Evolutionary conservation across 2,797 vertebrate genomes (phyloP).

Genomic region (Acanthis flammea): DNA sequence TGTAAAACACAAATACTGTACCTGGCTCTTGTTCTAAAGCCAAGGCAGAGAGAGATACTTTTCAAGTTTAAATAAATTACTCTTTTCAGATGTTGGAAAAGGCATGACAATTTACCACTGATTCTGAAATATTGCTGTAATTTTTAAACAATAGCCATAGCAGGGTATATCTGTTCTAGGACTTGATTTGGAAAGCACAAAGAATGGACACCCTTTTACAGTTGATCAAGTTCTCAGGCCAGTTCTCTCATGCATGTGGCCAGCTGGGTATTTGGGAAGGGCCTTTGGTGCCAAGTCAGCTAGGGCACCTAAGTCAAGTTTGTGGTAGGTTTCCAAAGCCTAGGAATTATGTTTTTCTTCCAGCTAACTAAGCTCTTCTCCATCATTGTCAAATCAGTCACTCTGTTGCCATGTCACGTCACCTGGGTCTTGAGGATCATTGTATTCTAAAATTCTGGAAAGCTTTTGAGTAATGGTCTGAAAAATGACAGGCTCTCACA

Average conservation of each 20-base stretch:
- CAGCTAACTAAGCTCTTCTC: neutral
- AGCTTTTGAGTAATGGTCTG: neutral
- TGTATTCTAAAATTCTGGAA: neutral
- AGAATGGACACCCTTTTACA: neutral
- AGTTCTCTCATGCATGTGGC: neutral
- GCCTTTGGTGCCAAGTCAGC: neutral
- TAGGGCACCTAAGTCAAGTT: neutral
- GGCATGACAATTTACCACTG: neutral
- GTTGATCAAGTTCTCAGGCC: neutral
- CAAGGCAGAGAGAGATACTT: neutral
- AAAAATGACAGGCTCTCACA: slow-evolving; percentile 6
- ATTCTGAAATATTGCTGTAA: neutral
- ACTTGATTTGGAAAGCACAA: neutral
- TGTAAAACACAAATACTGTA: neutral
- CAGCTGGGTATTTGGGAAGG: neutral
- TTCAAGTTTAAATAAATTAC: neutral
- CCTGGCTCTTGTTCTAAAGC: neutral
- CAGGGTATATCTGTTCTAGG: neutral
- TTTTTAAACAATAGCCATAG: neutral
- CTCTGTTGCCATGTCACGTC: neutral
- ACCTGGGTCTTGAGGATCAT: neutral
- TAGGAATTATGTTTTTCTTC: neutral
- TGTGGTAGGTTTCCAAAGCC: neutral
- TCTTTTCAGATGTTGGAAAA: neutral
- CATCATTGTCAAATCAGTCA: neutral